Conservation (phyloP, 2,888 invertebrate species). For the Sepiola atlantica region DNA sequence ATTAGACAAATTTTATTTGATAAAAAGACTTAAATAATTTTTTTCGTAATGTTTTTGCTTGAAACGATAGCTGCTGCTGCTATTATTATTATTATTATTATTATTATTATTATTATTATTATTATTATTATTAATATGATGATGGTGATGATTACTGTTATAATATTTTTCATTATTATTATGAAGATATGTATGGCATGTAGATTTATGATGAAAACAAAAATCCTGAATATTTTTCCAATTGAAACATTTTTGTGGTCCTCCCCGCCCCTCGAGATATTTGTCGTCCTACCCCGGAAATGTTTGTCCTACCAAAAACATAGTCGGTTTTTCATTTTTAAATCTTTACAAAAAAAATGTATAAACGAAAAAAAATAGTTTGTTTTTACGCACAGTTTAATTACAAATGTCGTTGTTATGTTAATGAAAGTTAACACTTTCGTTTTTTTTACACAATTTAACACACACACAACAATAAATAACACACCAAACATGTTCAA, state of each 20-base stretch:
- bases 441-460: background rate
- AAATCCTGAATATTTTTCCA: background rate
- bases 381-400: background rate
- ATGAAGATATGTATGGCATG: background rate
- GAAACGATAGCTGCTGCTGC: too few relatives aligned
- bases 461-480: background rate
- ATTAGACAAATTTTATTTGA: background rate
- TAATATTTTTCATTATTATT: background rate
- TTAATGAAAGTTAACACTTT: conserved; percentile 9
- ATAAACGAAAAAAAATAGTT: background rate
- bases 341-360: background rate
- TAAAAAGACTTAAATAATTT: background rate
- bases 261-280: background rate
- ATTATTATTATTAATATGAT: background rate
- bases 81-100: too few relatives aligned
- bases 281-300: background rate
- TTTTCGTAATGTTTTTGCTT: background rate
- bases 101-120: background rate
- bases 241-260: background rate
- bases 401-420: background rate
- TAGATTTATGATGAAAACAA: background rate
- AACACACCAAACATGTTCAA: background rate
- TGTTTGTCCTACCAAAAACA: background rate
- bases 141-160: background rate
- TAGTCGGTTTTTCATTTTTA: background rate